Conservation (phyloP, 2,797 vertebrate genomes). For the Leptodactylus fallax region DNA sequence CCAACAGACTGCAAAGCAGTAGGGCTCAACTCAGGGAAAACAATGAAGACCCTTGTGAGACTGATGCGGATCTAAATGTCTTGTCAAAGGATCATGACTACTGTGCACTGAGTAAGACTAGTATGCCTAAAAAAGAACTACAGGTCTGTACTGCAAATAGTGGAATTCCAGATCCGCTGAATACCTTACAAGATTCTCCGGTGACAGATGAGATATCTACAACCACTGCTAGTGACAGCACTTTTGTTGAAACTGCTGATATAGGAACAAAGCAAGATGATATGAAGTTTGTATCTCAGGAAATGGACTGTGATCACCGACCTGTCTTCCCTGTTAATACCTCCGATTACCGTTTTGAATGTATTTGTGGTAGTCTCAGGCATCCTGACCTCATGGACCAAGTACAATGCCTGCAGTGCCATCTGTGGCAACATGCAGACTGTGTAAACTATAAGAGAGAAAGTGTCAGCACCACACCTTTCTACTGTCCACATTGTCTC, state of each 20-base stretch:
- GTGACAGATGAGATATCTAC: slow-evolving; percentile 25
- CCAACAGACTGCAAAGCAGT: slow-evolving; percentile 75
- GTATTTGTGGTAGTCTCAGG: slow-evolving; percentile 93
- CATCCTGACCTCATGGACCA: slow-evolving; percentile 89
- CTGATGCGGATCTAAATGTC: slow-evolving; percentile 67
- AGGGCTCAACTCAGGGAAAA: slow-evolving; percentile 74
- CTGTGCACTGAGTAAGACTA: slow-evolving; percentile 68
- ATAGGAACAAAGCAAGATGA: slow-evolving; percentile 16
- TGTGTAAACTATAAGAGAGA: slow-evolving; percentile 97
- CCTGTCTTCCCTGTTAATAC: slow-evolving; percentile 81
- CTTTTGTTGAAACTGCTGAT: not conserved
- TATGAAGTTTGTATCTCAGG: slow-evolving; percentile 61
- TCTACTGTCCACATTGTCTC: slow-evolving; percentile 98
- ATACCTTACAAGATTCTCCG: slow-evolving; percentile 47
- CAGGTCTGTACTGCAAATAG: slow-evolving; percentile 54
- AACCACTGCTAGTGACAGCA: slow-evolving; percentile 64
- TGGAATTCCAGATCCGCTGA: slow-evolving; percentile 56
- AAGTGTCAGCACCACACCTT: slow-evolving; percentile 87
- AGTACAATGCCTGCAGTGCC: slow-evolving; percentile 95
- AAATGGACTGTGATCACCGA: slow-evolving; percentile 65
- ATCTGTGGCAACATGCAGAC: slow-evolving; percentile 94
- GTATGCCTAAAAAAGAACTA: slow-evolving; percentile 58
- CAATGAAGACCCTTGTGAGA: slow-evolving; percentile 70
- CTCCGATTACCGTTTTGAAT: slow-evolving; percentile 91
- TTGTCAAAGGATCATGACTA: slow-evolving; percentile 77